A percentile compares a stretch with the other conserved stretches of the same genome.
These are phyloP conservation scores for Morpho achilles DNA, from an alignment of 2,888 invertebrate genomes.

Conservation along the genomic window DNA sequence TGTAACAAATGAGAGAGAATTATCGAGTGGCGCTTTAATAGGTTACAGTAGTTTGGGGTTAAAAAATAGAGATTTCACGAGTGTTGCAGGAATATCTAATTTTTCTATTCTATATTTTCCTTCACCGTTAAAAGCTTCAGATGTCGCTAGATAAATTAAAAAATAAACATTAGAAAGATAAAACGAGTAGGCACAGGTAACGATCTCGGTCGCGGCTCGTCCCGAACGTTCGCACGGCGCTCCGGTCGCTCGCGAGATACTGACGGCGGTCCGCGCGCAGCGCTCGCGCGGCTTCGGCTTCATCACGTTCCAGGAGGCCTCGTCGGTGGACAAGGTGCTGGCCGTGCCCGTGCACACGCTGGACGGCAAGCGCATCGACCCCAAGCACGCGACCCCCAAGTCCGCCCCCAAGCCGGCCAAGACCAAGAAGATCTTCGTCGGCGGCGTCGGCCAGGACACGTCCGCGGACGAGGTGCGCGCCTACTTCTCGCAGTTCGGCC, in stretches of 20 bases:
- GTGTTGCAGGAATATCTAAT: too few relatives aligned
- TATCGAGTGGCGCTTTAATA: too few relatives aligned
- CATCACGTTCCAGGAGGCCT: slow-evolving; percentile 95
- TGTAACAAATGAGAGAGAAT: too few relatives aligned
- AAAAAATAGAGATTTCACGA: too few relatives aligned
- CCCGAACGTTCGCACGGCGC: slow-evolving; percentile 7
- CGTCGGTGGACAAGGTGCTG: slow-evolving; percentile 93
- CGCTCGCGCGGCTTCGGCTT: slow-evolving; percentile 96
- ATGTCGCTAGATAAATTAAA: too few relatives aligned
- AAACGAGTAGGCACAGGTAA: background rate
- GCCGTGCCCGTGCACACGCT: slow-evolving; percentile 94
- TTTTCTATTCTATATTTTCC: too few relatives aligned
- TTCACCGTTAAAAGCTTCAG: too few relatives aligned
- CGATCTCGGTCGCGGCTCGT: background rate
- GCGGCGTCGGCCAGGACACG: slow-evolving; percentile 95
- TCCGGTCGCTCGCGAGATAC: slow-evolving; percentile 5
- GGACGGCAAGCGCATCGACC: slow-evolving; percentile 96
- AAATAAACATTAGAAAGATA: too few relatives aligned
- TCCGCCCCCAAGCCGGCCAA: slow-evolving; percentile 92
- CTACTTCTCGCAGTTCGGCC: slow-evolving; percentile 93
- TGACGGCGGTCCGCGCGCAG: slow-evolving; percentile 79
- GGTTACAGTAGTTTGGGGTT: too few relatives aligned
- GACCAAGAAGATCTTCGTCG: slow-evolving; percentile 95
- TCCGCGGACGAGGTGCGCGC: slow-evolving; percentile 94
- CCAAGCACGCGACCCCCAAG: slow-evolving; percentile 95